Conservation (phyloP, 2,113 vertebrate genomes). For the Leuciscus idus region DNA sequence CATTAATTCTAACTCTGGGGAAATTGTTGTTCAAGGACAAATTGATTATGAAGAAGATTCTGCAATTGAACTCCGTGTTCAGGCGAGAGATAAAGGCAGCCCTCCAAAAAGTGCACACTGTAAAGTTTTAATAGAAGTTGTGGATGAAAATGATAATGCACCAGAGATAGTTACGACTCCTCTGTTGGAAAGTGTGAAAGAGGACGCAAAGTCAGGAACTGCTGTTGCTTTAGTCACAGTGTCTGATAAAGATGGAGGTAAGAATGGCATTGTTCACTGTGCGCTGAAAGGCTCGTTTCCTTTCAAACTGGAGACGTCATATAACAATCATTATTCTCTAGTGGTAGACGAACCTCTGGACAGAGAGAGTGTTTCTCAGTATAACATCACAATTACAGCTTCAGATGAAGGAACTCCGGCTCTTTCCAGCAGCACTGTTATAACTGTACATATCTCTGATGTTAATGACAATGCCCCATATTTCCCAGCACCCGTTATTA, state of each 20-base stretch:
- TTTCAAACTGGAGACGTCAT: slow-evolving; percentile 78
- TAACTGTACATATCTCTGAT: slow-evolving; percentile 75
- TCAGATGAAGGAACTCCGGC: slow-evolving; percentile 76
- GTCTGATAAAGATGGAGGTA: slow-evolving; percentile 76
- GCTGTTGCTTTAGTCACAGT: slow-evolving; percentile 78
- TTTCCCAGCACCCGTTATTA: slow-evolving; percentile 68
- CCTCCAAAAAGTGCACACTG: slow-evolving; percentile 51
- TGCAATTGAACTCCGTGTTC: slow-evolving; percentile 58
- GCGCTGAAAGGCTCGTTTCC: slow-evolving; percentile 68
- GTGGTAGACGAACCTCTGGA: slow-evolving; percentile 75
- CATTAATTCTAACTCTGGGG: slow-evolving; percentile 70
- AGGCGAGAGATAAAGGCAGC: slow-evolving; percentile 51
- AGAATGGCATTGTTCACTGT: slow-evolving; percentile 77
- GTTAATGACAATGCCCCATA: slow-evolving; percentile 82
- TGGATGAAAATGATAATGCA: slow-evolving; percentile 54
- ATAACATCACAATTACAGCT: slow-evolving; percentile 76
- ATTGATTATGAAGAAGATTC: slow-evolving; percentile 71
- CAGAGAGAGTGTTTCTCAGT: slow-evolving; percentile 73
- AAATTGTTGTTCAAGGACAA: slow-evolving; percentile 68
- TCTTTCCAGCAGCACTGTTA: slow-evolving; percentile 66
- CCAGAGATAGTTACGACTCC: no score
- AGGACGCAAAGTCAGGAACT: slow-evolving; percentile 69
- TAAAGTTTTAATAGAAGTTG: slow-evolving; percentile 55
- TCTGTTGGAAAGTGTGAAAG: slow-evolving; percentile 42
- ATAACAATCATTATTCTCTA: slow-evolving; percentile 80